phyloP scores from a whole-genome alignment of 2,888 invertebrate genomes.

The Julus scandinavius region DNA sequence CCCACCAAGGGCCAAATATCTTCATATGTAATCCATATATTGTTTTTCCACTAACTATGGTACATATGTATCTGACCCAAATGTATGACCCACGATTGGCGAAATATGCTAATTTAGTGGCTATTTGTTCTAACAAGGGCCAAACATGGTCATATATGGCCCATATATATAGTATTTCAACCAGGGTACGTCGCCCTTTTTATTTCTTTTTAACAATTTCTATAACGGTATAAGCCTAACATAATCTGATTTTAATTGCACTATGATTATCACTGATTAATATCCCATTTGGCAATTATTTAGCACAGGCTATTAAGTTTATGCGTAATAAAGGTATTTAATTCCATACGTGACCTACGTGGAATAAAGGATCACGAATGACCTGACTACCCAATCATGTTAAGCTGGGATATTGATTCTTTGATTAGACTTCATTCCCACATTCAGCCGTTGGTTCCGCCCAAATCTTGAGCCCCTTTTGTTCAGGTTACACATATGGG shows the following conservation, averaged over 20 bases:
- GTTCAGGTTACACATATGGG: neutral
- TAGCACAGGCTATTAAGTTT: neutral
- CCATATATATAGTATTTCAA: too few species aligned
- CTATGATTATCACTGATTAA: neutral
- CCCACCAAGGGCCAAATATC: too few species aligned
- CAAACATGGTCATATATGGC: too few species aligned
- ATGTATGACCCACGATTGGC: too few species aligned
- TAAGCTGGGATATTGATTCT: slow-evolving; percentile 29
- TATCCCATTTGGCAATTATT: neutral
- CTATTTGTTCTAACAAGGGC: too few species aligned
- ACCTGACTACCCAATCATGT: slow-evolving; percentile 8
- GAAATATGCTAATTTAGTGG: too few species aligned
- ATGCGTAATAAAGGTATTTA: neutral
- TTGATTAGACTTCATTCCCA: neutral
- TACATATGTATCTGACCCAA: too few species aligned
- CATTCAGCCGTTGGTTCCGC: neutral
- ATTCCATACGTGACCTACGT: neutral
- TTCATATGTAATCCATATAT: too few species aligned
- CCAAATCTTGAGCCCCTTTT: neutral
- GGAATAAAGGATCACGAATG: neutral
- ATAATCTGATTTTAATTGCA: neutral
- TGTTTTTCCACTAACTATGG: too few species aligned
- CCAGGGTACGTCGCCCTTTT: too few species aligned
- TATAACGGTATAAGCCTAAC: neutral
- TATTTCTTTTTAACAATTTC: neutral